phyloP scores from a whole-genome alignment of 1,140 invertebrate genomes.

The Anastrepha obliqua region DNA sequence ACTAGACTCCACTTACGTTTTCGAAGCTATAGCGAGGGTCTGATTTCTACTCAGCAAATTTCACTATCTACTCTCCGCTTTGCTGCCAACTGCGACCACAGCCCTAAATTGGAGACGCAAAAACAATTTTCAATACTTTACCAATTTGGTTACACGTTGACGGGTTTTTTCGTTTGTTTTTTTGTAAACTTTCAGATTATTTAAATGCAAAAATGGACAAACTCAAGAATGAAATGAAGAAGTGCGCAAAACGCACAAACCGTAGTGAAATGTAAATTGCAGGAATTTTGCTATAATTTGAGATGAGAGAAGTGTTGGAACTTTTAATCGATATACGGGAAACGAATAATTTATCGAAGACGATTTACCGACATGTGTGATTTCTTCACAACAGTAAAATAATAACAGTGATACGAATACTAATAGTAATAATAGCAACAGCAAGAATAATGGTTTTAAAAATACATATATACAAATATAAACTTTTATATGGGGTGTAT shows the following conservation, averaged over 20 bases:
- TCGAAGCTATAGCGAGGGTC: neutral
- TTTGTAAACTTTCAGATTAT: neutral
- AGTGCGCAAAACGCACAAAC: slow-evolving; percentile 38
- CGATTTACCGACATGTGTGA: neutral
- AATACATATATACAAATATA: no score
- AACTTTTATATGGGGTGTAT: no score
- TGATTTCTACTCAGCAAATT: neutral
- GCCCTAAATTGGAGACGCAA: slow-evolving; percentile 11
- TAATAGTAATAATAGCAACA: no score
- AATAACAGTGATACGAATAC: no score
- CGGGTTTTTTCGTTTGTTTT: neutral
- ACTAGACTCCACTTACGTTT: neutral
- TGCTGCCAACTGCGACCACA: neutral
- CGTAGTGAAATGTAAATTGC: slow-evolving; percentile 29
- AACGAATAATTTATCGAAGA: neutral
- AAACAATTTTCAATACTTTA: neutral
- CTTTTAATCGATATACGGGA: neutral
- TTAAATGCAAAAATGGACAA: slow-evolving; percentile 41
- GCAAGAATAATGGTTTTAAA: no score
- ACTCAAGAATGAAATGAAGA: slow-evolving; percentile 50
- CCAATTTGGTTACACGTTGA: neutral
- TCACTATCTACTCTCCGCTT: slow-evolving; percentile 4
- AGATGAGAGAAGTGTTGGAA: neutral
- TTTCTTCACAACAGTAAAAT: no score
- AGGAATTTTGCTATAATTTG: neutral